Evolutionary conservation across 2,797 vertebrate species (phyloP).

Genomic region (Gallinago solitaria): DNA sequence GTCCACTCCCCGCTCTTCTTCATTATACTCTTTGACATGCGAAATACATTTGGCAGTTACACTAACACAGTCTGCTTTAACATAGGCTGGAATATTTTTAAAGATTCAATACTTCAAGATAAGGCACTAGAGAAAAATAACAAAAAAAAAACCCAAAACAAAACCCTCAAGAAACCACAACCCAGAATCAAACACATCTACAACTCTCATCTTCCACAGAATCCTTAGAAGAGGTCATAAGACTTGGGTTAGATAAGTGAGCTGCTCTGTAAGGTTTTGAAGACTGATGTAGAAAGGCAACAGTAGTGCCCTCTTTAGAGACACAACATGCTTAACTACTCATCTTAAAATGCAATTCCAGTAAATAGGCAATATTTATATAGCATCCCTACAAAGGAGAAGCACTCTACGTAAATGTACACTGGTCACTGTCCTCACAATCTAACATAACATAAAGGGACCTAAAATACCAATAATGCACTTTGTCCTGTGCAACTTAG

Average conservation of each 20-base stretch:
- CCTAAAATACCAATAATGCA: rapidly evolving
- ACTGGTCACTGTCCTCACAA: neutral
- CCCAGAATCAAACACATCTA: neutral
- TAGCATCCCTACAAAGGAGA: neutral
- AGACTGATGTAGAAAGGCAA: neutral
- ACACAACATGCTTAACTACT: neutral
- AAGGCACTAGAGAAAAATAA: neutral
- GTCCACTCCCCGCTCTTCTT: neutral
- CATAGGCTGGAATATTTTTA: neutral
- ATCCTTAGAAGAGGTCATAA: neutral
- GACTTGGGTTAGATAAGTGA: neutral
- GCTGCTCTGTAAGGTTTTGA: neutral
- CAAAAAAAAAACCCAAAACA: neutral
- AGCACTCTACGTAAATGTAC: neutral
- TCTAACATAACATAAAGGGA: rapidly evolving
- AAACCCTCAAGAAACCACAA: neutral
- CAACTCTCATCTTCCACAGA: neutral
- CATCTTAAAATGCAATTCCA: neutral
- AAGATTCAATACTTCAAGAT: neutral
- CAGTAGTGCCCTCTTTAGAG: neutral
- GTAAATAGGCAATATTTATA: neutral
- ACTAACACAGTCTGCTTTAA: neutral
- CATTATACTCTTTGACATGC: neutral
- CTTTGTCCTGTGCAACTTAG: rapidly evolving
- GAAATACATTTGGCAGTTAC: neutral